A percentile compares a stretch with the other conserved stretches of the same genome.
These are phyloP conservation scores for Siniperca scherzeri DNA, from an alignment of 2,797 vertebrate genomes.

Conservation along the genomic window DNA sequence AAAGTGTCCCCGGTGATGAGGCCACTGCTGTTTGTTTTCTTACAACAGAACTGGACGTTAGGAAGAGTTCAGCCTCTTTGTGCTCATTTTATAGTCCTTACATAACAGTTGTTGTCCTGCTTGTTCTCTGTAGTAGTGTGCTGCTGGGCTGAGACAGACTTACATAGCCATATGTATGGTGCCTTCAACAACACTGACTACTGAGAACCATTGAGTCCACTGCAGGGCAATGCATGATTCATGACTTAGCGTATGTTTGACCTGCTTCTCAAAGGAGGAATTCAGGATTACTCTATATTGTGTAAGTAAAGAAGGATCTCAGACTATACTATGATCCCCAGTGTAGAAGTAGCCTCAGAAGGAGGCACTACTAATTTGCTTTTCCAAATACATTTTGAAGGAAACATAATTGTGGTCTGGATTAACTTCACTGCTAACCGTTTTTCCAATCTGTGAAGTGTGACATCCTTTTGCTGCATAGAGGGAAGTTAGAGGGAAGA, in stretches of 20 bases:
- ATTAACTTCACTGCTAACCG: not conserved
- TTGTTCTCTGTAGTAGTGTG: constrained; percentile 29
- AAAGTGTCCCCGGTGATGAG: not conserved
- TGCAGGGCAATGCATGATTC: constrained; percentile 57
- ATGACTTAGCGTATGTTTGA: constrained; percentile 60
- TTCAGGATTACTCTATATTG: constrained; percentile 4
- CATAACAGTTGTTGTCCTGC: constrained; percentile 38
- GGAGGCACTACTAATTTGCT: not conserved
- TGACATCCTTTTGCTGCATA: not conserved
- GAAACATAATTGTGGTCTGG: not conserved
- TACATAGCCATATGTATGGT: constrained; percentile 20
- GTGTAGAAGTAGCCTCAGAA: not conserved
- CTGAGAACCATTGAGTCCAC: constrained; percentile 34
- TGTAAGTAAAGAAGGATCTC: constrained; percentile 3
- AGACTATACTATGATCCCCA: not conserved
- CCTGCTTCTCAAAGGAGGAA: constrained; percentile 43
- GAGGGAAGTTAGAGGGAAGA: not conserved
- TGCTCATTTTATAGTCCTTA: constrained; percentile 37
- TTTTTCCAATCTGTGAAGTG: not conserved
- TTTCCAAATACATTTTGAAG: not conserved
- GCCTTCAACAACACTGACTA: constrained; percentile 28
- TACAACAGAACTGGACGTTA: constrained; percentile 6
- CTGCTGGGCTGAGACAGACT: constrained; percentile 39
- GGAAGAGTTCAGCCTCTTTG: not conserved
- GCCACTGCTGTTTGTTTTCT: constrained; percentile 16